phyloP scores from a whole-genome alignment of 2,888 invertebrate species.

The Drosophila neoperkinsi region DNA sequence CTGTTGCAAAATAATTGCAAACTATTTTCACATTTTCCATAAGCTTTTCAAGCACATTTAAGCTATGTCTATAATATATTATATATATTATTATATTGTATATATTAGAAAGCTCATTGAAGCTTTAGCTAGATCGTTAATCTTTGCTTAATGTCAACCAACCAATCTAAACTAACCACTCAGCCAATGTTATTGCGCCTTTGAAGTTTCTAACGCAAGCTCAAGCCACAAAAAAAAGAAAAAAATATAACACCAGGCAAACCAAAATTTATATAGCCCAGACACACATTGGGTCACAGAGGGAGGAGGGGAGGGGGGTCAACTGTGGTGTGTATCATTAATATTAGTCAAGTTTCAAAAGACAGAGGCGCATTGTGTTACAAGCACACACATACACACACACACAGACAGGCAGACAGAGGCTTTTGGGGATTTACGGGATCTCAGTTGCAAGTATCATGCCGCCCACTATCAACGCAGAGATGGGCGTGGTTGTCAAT shows the following conservation, averaged over 20 bases:
- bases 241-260: not conserved
- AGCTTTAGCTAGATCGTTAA: not conserved
- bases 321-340: slow-evolving; percentile 64
- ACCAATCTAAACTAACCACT: not conserved
- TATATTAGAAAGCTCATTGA: not conserved
- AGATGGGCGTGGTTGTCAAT: slow-evolving; percentile 21
- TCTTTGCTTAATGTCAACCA: not conserved
- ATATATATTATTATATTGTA: too few relatives aligned
- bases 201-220: slow-evolving; percentile 1
- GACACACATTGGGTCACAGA: not conserved
- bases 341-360: slow-evolving; percentile 64
- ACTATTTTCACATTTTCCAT: not conserved
- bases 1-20: not conserved
- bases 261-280: slow-evolving; percentile 3
- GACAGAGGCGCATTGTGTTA: slow-evolving; percentile 56
- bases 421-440: slow-evolving; percentile 8
- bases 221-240: slow-evolving; percentile 10
- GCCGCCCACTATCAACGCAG: not conserved
- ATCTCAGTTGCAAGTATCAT: slow-evolving; percentile 6
- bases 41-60: not conserved
- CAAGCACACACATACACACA: slow-evolving; percentile 29
- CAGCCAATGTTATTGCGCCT: slow-evolving; percentile 1
- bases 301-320: slow-evolving; percentile 23
- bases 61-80: not conserved
- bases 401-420: not conserved